These are phyloP conservation scores for Leptarthrus brevirostris DNA, from an alignment of 2,888 invertebrate genomes.

Conservation along the genomic window DNA sequence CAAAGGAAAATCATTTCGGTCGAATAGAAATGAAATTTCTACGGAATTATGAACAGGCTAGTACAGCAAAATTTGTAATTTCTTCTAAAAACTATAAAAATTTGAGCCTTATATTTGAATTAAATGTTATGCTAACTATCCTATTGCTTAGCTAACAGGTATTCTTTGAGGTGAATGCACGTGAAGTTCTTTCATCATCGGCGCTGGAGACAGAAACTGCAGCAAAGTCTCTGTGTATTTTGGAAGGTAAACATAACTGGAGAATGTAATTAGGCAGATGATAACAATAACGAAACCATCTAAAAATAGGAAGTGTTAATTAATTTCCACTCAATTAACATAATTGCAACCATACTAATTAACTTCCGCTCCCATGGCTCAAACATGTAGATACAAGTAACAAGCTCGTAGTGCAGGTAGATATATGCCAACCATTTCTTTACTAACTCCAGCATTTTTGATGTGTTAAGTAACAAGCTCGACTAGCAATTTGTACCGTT, in stretches of 20 bases:
- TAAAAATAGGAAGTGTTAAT: slow-evolving; percentile 55
- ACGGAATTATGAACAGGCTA: too few relatives aligned
- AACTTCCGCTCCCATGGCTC: slow-evolving; percentile 68
- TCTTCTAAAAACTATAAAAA: too few relatives aligned
- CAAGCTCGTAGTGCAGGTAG: slow-evolving; percentile 67
- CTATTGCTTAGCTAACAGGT: slow-evolving; percentile 22
- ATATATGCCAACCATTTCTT: slow-evolving; percentile 59
- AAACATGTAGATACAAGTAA: slow-evolving; percentile 68
- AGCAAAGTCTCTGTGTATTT: slow-evolving; percentile 68
- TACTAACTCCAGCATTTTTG: slow-evolving; percentile 55
- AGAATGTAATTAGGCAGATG: slow-evolving; percentile 69
- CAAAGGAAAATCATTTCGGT: too few relatives aligned
- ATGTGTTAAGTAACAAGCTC: too few relatives aligned
- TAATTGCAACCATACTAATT: too few relatives aligned
- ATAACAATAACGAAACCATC: slow-evolving; percentile 69
- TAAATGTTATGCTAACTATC: too few relatives aligned
- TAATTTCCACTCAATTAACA: too few relatives aligned
- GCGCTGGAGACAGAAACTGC: slow-evolving; percentile 61
- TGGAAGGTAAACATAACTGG: slow-evolving; percentile 71
- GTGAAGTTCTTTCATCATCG: slow-evolving; percentile 38
- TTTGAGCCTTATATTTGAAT: too few relatives aligned
- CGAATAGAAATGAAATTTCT: too few relatives aligned
- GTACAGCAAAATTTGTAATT: too few relatives aligned
- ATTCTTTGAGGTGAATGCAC: slow-evolving; percentile 26
- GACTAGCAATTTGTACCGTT: too few relatives aligned